Base-by-base conservation (phyloP, 2,888 invertebrate species). In the Pteria penguin region DNA sequence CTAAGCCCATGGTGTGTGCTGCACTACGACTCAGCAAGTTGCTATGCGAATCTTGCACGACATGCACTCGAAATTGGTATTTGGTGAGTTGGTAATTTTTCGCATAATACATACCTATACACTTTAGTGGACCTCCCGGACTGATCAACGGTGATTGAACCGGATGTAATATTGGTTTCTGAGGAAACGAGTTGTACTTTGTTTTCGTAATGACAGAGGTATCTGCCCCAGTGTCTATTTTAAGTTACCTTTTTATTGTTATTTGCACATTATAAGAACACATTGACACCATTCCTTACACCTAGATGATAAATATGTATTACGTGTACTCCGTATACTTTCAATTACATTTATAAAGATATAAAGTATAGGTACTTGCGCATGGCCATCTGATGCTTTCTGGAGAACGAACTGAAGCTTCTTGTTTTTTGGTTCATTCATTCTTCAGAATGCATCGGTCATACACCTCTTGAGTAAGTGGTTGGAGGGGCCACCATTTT, bases 211-310 rank as follows among this genome's bases (percentile, higher is more conserved):
- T 55, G 24, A 55, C 24, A 24, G 22, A 22, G 24, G 24, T 24
- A 24, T 55, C 55, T 55, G 55, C 55, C n/a, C 55, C 18, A 18
- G 55, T 55, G 55, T 55, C 55, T n/a, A 55, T 55, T 55, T 55
- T 55, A 18, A 55, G 24, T 18, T n/a, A 55, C 18, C n/a, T n/a
- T n/a, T n/a, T n/a, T n/a, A n/a, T n/a, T n/a, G n/a, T n/a, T n/a
- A n/a, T n/a, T n/a, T n/a, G n/a, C n/a, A n/a, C n/a, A n/a, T n/a
- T n/a, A n/a, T n/a, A n/a, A n/a, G n/a, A n/a, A n/a, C n/a, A n/a
- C n/a, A n/a, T n/a, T n/a, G n/a, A n/a, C n/a, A n/a, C n/a, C n/a
- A n/a, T n/a, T n/a, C n/a, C n/a, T n/a, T n/a, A n/a, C n/a, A n/a
- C n/a, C n/a, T n/a, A n/a, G n/a, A n/a, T n/a, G n/a, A n/a, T n/a